Evolutionary conservation across 2,797 vertebrate species (phyloP).

Genomic region (Ptychadena robeensis): DNA sequence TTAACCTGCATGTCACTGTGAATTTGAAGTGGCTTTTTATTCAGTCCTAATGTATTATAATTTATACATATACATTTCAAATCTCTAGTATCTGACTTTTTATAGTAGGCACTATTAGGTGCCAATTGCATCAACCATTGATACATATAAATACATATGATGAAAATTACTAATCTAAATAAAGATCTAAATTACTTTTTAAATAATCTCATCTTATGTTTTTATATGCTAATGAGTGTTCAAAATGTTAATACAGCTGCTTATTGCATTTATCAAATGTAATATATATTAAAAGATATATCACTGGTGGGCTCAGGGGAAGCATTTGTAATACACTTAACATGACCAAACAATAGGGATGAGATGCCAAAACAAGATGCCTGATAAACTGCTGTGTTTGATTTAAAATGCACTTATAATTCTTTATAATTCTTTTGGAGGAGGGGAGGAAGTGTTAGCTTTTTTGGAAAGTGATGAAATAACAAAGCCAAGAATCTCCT

Average conservation of each 20-base stretch:
- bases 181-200: neutral
- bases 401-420: neutral
- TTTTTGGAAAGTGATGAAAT: slow-evolving; percentile 18
- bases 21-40: too few species aligned
- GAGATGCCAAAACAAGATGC: neutral
- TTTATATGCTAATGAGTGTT: neutral
- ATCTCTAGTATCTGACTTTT: too few species aligned
- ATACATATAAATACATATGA: too few species aligned
- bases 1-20: too few species aligned
- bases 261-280: neutral
- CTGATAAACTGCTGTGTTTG: neutral
- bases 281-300: slow-evolving; percentile 1
- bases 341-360: neutral
- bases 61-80: too few species aligned
- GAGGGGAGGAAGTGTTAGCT: neutral
- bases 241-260: slow-evolving; percentile 1
- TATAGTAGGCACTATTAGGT: too few species aligned
- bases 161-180: neutral
- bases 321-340: neutral
- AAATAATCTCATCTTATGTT: neutral
- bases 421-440: slow-evolving; percentile 30
- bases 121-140: too few species aligned
- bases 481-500: slow-evolving; percentile 25
- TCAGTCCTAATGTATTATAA: too few species aligned
- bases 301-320: neutral